phyloP scores from a whole-genome alignment of 2,113 vertebrate genomes.

The Jacana jacana region DNA sequence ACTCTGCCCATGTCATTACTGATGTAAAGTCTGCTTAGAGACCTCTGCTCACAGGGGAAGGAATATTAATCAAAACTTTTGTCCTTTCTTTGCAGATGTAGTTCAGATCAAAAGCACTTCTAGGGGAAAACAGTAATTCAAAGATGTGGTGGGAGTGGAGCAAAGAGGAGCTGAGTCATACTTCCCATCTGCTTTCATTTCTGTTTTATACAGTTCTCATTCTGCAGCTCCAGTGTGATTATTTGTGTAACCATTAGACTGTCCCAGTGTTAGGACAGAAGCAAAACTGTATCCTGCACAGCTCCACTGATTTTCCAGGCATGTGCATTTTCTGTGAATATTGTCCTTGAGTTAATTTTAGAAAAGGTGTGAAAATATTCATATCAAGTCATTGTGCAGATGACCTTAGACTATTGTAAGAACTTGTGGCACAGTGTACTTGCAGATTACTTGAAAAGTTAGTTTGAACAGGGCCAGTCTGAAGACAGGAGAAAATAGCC shows the following conservation, averaged over 20 bases:
- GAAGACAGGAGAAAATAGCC: neutral
- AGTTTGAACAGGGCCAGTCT: neutral
- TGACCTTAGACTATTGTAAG: neutral
- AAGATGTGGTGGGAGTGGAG: neutral
- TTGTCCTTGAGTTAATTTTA: neutral
- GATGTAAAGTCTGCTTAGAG: neutral
- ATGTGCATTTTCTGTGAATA: neutral
- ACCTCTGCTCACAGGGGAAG: neutral
- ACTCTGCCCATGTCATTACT: neutral
- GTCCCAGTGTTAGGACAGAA: neutral
- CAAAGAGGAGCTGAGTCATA: neutral
- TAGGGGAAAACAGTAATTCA: neutral
- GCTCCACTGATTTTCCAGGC: neutral
- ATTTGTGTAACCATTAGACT: neutral
- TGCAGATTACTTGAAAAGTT: neutral
- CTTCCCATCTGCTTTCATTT: conserved; percentile 10
- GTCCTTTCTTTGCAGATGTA: neutral
- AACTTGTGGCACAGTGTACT: neutral
- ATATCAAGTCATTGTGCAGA: neutral
- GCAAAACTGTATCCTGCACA: neutral
- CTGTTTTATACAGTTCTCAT: neutral
- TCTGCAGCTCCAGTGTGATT: neutral
- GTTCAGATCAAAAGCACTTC: neutral
- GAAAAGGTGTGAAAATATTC: neutral
- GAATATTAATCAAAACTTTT: neutral